These are phyloP conservation scores for Catalaphyllia jardinei DNA, from an alignment of 64 coral and sea anemone species.

Conservation along the genomic window DNA sequence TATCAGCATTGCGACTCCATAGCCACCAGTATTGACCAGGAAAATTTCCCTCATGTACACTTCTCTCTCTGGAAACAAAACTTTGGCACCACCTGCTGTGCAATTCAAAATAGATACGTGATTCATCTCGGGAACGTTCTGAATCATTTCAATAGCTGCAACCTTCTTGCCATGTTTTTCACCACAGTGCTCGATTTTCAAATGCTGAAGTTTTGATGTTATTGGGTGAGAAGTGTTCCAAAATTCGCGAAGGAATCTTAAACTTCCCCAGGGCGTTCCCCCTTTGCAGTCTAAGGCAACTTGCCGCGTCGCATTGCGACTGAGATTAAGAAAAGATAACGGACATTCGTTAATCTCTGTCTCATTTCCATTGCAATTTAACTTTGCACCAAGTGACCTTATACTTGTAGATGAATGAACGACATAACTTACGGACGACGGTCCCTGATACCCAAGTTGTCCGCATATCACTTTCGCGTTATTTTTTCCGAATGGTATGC, in stretches of 20 bases:
- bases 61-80: neutral
- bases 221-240: neutral
- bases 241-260: conserved; percentile 39
- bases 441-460: conserved; percentile 10
- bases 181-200: conserved; percentile 17
- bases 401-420: neutral
- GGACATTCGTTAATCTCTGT: conserved; percentile 42
- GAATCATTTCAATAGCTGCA: neutral
- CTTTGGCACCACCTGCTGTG: neutral
- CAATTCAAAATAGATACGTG: neutral
- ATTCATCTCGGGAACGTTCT: conserved; percentile 10
- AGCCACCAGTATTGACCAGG: neutral
- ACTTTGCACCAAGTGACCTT: neutral
- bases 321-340: neutral
- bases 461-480: conserved; percentile 13
- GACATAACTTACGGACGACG: neutral
- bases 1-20: neutral
- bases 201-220: neutral
- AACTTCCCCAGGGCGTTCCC: conserved; percentile 62
- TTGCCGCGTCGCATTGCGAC: neutral
- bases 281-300: conserved; percentile 3
- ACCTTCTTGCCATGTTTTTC: neutral
- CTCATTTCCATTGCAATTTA: conserved; percentile 61
- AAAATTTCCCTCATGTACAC: neutral
- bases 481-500: neutral